A percentile compares a stretch with the other conserved stretches of the same genome.
Evolutionary conservation across 2,797 vertebrate genomes (phyloP).

Genomic region (Coccyzus lansbergi): DNA sequence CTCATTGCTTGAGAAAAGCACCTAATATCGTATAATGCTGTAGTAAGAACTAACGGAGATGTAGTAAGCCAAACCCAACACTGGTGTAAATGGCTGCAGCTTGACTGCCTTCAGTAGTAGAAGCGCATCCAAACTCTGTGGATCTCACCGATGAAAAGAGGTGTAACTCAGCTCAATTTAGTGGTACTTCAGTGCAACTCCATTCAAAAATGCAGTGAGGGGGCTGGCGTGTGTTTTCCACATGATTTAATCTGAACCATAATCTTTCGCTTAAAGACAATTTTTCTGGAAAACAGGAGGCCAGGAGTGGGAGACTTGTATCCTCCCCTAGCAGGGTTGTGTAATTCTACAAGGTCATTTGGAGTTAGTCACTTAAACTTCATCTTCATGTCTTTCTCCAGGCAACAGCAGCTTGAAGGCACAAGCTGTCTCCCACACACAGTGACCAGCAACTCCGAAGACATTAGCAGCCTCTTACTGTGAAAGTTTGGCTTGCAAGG

Average conservation of each 20-base stretch:
- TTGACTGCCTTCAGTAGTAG: not conserved
- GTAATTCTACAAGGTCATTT: not conserved
- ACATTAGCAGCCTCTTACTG: not conserved
- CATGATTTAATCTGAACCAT: not conserved
- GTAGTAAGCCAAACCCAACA: not conserved
- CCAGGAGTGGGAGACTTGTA: accelerated
- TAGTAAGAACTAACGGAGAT: not conserved
- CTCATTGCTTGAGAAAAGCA: conserved; percentile 4
- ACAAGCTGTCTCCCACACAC: not conserved
- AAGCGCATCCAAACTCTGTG: not conserved
- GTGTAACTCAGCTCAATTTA: not conserved
- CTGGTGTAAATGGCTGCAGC: not conserved
- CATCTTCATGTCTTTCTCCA: not conserved
- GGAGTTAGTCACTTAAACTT: not conserved
- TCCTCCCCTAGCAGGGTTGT: not conserved
- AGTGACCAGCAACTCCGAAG: not conserved
- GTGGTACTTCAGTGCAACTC: not conserved
- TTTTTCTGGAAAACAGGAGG: not conserved
- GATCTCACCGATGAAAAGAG: not conserved
- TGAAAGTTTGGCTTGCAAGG: not conserved
- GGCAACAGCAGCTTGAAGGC: not conserved
- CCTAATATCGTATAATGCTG: not conserved
- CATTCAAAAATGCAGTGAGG: not conserved
- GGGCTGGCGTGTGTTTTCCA: not conserved
- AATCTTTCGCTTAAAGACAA: not conserved